Evolutionary conservation across 1,140 invertebrate species (phyloP), one percentile per base, ranked within the genome.

Genomic region (Drosophila tropicalis): DNA sequence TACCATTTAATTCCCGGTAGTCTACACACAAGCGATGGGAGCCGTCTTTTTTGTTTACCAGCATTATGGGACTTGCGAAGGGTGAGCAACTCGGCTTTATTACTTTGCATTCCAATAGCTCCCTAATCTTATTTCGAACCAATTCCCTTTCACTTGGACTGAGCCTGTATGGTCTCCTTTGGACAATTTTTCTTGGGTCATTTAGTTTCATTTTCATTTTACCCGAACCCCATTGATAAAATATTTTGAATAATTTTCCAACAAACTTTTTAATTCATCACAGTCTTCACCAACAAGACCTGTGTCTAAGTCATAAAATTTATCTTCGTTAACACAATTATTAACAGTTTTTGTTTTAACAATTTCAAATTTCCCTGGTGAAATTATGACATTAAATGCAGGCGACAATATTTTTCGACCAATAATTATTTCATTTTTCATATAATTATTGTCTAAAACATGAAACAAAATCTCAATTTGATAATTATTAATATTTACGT

Each of bases 381-480:
- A 51, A 17, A 69, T 40, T 41, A 67, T 56, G 15, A 72, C 70
- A 64, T 73, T 60, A 55, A 62, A 75, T 36, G 39, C 67, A 32
- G 39, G 51, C 13, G 32, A 61, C 44, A 70, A 39, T 41, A 66
- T 51, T 70, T 74, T 67, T 69, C 72, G 72, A 61, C 72, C 62
- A 63, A 75, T 57, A 55, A 61, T 19, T 44, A 75, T 67, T 19
- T 76, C 68, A 63, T 76, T 76, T 22, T 60, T 51, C 58, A 70
- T 54, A 66, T 75, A n/a, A 9, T 61, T 29, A 61, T 67, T 40
- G 15, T 51, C 44, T 4, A 75, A 58, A 40, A 65, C 72, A 68
- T 75, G 68, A 29, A 75, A 75, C 61, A 76, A 62, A 2, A 76
- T 34, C 29, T 76, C 73, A 62, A 76, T 63, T 54, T 19, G 55